These are phyloP conservation scores for Metopolophium dirhodum DNA, from an alignment of 1,140 invertebrate genomes.

Conservation along the genomic window DNA sequence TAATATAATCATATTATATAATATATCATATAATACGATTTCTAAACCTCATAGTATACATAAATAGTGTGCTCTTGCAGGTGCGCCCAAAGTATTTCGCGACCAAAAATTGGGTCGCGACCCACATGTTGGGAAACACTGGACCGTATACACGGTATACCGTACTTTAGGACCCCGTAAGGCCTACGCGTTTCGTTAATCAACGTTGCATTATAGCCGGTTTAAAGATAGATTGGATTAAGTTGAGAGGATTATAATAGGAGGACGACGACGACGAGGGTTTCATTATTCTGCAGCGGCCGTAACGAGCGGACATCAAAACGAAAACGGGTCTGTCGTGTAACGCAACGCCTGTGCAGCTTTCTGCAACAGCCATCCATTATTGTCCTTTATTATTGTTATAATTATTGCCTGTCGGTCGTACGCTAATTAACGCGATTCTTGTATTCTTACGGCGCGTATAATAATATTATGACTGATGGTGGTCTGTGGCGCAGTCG, in stretches of 20 bases:
- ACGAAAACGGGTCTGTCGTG: constrained; percentile 24
- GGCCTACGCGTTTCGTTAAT: constrained; percentile 18
- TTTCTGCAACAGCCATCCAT: neutral
- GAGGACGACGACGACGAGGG: neutral
- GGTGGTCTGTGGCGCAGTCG: neutral
- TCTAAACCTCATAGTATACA: no score
- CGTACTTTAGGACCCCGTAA: neutral
- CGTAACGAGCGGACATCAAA: constrained; percentile 48
- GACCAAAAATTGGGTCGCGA: neutral
- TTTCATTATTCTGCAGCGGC: constrained; percentile 1
- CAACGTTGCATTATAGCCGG: constrained; percentile 33
- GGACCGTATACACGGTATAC: no score
- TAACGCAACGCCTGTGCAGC: neutral
- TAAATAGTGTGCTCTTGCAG: no score
- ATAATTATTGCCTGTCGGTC: neutral
- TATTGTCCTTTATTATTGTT: constrained; percentile 9
- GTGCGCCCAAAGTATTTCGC: neutral
- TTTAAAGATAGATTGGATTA: constrained; percentile 47
- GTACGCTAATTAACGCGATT: constrained; percentile 22
- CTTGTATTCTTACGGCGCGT: neutral
- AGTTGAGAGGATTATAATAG: constrained; percentile 5
- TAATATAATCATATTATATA: no score
- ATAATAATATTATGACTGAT: neutral
- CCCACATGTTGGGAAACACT: neutral
- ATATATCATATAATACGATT: no score